These are phyloP conservation scores for Spodoptera frugiperda DNA, from an alignment of 1,140 invertebrate genomes.

Conservation along the genomic window DNA sequence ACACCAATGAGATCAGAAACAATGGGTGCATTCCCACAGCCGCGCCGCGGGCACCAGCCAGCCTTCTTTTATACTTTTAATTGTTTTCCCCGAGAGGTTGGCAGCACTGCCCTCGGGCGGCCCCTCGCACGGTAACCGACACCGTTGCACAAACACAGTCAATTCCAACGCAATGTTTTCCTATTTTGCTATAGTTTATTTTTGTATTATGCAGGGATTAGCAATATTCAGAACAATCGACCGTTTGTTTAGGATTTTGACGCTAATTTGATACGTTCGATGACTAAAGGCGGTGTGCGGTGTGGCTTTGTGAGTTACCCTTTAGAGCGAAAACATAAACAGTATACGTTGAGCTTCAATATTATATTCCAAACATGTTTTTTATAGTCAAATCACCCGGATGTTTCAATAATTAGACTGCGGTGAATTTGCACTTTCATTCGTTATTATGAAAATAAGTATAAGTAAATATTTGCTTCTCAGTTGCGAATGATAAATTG, in stretches of 20 bases:
- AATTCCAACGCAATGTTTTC: constrained; percentile 46
- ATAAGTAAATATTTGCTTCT: background rate
- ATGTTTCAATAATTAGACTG: too few species aligned
- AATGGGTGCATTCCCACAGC: constrained; percentile 73
- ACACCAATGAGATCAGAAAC: constrained; percentile 74
- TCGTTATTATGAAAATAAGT: background rate
- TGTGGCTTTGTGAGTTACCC: background rate
- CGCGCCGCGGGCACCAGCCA: constrained; percentile 70
- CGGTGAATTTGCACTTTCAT: too few species aligned
- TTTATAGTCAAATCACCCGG: too few species aligned
- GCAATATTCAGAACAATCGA: constrained; percentile 32
- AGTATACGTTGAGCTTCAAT: too few species aligned
- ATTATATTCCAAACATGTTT: too few species aligned
- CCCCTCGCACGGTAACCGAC: constrained; percentile 43
- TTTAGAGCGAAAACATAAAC: too few species aligned
- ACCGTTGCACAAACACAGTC: constrained; percentile 47
- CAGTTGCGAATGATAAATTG: background rate
- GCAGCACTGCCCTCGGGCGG: constrained; percentile 67
- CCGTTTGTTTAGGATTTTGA: constrained; percentile 29
- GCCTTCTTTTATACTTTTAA: constrained; percentile 74
- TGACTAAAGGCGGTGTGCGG: background rate
- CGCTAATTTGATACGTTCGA: constrained; percentile 13
- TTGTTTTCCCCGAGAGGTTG: constrained; percentile 77
- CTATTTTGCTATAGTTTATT: constrained; percentile 42
- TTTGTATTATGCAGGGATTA: constrained; percentile 47